These are phyloP conservation scores for Anisognathus igniventris DNA, from an alignment of 2,797 vertebrate genomes.

Conservation along the genomic window DNA sequence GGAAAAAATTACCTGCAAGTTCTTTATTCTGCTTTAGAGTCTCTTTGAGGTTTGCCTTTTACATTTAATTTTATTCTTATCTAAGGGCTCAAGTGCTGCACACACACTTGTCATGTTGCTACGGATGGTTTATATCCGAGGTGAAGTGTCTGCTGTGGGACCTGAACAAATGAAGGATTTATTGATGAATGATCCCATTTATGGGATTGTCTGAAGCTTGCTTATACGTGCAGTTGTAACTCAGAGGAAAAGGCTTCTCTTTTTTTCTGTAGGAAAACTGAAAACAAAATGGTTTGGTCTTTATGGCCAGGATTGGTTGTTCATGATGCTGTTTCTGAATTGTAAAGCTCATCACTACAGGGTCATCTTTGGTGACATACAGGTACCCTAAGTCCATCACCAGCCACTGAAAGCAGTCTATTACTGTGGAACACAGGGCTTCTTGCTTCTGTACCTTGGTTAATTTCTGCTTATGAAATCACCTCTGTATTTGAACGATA, in stretches of 20 bases:
- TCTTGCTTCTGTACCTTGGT: not conserved
- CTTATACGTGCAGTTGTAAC: not conserved
- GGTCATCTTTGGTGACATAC: not conserved
- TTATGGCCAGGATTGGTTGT: not conserved
- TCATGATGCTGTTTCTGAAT: not conserved
- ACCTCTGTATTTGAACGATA: not conserved
- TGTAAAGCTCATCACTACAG: not conserved
- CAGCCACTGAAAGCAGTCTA: not conserved
- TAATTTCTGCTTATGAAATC: not conserved
- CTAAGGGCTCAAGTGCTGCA: slow-evolving; percentile 29
- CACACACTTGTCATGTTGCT: not conserved
- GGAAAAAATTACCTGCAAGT: not conserved
- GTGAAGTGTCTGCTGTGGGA: slow-evolving; percentile 25
- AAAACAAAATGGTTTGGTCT: not conserved
- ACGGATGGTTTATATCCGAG: not conserved
- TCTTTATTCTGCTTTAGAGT: slow-evolving; percentile 36
- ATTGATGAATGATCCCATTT: not conserved
- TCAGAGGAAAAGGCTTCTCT: not conserved
- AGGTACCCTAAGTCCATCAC: not conserved
- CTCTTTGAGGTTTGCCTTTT: slow-evolving; percentile 54
- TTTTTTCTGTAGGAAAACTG: not conserved
- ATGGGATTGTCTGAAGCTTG: not conserved
- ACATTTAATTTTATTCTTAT: slow-evolving; percentile 10
- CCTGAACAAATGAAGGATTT: not conserved
- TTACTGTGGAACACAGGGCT: not conserved